Evolutionary conservation across 2,888 invertebrate species (phyloP).

Genomic region (Diplolepis rosae): DNA sequence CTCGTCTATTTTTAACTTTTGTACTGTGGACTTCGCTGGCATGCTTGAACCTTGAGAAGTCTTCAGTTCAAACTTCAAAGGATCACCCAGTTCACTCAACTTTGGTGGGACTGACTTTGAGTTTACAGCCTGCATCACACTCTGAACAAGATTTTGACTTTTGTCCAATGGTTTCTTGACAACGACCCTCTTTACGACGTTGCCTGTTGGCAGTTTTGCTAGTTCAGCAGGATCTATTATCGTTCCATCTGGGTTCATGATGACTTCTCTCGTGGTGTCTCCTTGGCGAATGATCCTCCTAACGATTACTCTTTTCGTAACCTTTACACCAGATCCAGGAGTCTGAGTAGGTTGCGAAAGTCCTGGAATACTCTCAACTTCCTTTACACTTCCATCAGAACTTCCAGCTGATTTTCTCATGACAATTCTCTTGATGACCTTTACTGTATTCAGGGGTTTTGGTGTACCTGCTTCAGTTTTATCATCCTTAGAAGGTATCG

Average conservation of each 20-base stretch:
- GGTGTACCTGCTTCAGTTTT: constrained; percentile 42
- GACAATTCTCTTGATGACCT: constrained; percentile 70
- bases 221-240: constrained; percentile 70
- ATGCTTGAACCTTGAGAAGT: constrained; percentile 55
- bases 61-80: constrained; percentile 64
- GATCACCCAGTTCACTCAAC: constrained; percentile 44
- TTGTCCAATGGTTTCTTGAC: constrained; percentile 69
- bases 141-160: constrained; percentile 56
- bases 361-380: constrained; percentile 43
- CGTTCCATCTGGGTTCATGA: constrained; percentile 72
- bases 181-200: constrained; percentile 70
- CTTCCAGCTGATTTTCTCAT: constrained; percentile 61
- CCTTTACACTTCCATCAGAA: constrained; percentile 49
- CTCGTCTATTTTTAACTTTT: constrained; percentile 44
- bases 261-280: constrained; percentile 68
- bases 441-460: constrained; percentile 61
- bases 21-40: constrained; percentile 37
- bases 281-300: constrained; percentile 71
- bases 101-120: constrained; percentile 31
- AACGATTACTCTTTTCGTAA: constrained; percentile 69
- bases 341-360: constrained; percentile 28
- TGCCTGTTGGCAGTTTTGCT: constrained; percentile 69
- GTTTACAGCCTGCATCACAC: constrained; percentile 56
- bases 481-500: constrained; percentile 50
- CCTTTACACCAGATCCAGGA: constrained; percentile 54